Percentiles rank a stretch among this genome's conserved stretches.
These are phyloP conservation scores for Apodemia zela DNA, from an alignment of 2,888 invertebrate genomes.

Conservation along the genomic window DNA sequence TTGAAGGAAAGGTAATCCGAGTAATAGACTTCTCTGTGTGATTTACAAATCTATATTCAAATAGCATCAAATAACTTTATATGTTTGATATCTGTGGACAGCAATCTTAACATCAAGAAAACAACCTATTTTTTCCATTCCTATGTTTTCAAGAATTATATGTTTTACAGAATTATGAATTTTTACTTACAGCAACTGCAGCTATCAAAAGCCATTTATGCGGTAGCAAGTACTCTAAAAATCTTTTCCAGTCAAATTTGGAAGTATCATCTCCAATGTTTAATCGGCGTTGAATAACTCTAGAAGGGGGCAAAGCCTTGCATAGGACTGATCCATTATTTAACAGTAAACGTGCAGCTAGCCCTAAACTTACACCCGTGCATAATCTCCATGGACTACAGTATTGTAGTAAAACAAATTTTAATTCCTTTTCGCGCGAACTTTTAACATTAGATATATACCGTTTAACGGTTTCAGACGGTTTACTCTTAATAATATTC, in stretches of 20 bases:
- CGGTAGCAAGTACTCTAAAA: slow-evolving; percentile 86
- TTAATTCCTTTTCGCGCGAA: slow-evolving; percentile 47
- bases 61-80: no score
- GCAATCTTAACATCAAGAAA: not conserved
- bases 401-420: slow-evolving; percentile 46
- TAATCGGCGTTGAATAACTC: slow-evolving; percentile 79
- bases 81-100: no score
- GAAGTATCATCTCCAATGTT: slow-evolving; percentile 71
- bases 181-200: slow-evolving; percentile 87
- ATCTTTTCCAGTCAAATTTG: slow-evolving; percentile 88
- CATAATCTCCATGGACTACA: slow-evolving; percentile 71
- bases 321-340: slow-evolving; percentile 83
- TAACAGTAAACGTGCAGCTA: slow-evolving; percentile 53
- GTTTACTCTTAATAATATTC: slow-evolving; percentile 56
- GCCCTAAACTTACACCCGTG: slow-evolving; percentile 65
- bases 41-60: no score
- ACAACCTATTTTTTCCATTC: not conserved
- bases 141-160: no score
- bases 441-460: slow-evolving; percentile 52
- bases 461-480: slow-evolving; percentile 48
- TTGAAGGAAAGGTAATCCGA: no score
- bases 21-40: no score
- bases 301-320: slow-evolving; percentile 76
- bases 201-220: slow-evolving; percentile 88
- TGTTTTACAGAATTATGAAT: not conserved